Conservation (phyloP, 2,797 vertebrate species). For the Diplodus puntazzo region DNA sequence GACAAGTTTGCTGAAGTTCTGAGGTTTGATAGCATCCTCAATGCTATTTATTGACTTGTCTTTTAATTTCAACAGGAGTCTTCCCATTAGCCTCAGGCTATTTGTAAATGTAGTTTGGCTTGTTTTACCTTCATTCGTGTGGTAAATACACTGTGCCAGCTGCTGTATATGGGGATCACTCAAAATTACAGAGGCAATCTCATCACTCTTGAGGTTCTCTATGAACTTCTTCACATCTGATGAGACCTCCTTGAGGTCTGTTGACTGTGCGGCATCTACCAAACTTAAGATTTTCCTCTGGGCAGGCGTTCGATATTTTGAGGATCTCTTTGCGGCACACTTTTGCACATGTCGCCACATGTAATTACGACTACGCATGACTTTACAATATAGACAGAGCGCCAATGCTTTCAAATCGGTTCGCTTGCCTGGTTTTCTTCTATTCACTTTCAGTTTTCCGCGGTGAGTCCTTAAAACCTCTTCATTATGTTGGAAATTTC, state of each 20-base stretch:
- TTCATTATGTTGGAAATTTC: constrained; percentile 70
- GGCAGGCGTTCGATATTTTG: background rate
- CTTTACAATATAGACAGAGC: constrained; percentile 67
- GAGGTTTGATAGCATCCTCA: constrained; percentile 57
- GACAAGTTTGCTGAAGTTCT: constrained; percentile 43
- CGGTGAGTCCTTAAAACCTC: constrained; percentile 36
- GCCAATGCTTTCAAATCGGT: background rate
- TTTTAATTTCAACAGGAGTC: constrained; percentile 54
- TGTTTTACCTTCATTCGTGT: background rate
- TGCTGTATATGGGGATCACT: constrained; percentile 59
- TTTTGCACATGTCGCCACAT: constrained; percentile 55
- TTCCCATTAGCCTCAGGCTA: constrained; percentile 52
- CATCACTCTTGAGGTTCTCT: constrained; percentile 50
- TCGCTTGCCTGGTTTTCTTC: background rate
- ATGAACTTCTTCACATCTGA: constrained; percentile 49
- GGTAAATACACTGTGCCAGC: constrained; percentile 55
- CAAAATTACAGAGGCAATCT: constrained; percentile 28
- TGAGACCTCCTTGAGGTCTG: constrained; percentile 27
- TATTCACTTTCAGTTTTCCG: constrained; percentile 57
- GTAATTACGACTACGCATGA: constrained; percentile 5
- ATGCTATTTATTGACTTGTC: constrained; percentile 51
- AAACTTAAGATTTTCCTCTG: constrained; percentile 32
- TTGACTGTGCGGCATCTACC: constrained; percentile 30
- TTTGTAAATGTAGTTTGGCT: background rate
- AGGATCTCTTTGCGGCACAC: constrained; percentile 30